Base-by-base conservation (phyloP, 2,888 invertebrate genomes). In the Chesias legatella region DNA sequence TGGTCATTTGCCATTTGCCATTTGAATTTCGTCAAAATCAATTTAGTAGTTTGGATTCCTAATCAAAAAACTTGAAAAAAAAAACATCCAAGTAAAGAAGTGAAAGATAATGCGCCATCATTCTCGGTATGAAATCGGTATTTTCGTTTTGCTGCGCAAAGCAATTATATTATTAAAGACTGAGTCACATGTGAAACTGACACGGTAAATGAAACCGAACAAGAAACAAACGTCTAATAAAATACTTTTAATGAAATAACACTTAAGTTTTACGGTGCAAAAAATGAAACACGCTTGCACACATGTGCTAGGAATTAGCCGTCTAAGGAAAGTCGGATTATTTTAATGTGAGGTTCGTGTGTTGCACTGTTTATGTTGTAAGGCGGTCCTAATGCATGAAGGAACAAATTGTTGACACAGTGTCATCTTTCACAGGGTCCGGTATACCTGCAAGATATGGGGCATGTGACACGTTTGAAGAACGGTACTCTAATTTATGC, bases 331-430 rank as follows among this genome's bases (percentile, higher is more conserved):
- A 79, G 75, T 49, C 60, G 81, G 85, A 85, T 86, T 86, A 88
- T 74, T 63, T 66, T 79, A 75, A 85, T 81, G 79, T 77, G 73
- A 76, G 73, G 73, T 84, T 75, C 83, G 85, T 83, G 83, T 75
- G 79, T 68, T 73, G 67, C 71, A 58, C 48, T 84, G 82, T 86
- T 85, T 85, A 71, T 77, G 67, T 85, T 79, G 78, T 74, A 79
- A 78, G 72, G 61, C 74, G 76, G 72, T 32, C 68, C 62, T 80
- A 77, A 81, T 82, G 79, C 65, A 73, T 51, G 56, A 48, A 58
- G 73, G 74, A 73, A 83, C 84, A 84, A 84, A 82, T 84, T 88
- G 85, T 84, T 85, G 78, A 81, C 79, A 69, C 65, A 77, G 84
- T 82, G 74, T 85, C 85, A 74, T 79, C 74, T 86, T 86, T 83